Evolutionary conservation across 35 echinoderm and acorn worm species (phyloP).

Genomic region (Acanthaster planci): DNA sequence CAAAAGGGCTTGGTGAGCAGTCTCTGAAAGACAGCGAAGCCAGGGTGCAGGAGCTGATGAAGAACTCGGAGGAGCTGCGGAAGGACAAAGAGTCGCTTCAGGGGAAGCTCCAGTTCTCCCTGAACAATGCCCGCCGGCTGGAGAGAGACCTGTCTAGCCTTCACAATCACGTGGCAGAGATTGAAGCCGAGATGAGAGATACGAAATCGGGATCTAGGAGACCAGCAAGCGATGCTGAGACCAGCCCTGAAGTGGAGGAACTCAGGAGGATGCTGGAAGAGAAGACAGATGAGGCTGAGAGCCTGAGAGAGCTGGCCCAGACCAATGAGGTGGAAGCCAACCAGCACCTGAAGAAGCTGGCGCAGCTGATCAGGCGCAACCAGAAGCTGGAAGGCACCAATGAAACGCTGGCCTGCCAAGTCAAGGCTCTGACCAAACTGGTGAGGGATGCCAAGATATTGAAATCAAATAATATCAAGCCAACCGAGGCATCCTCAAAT

Average conservation of each 20-base stretch:
- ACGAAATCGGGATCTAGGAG: not conserved
- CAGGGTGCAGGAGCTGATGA: conserved; percentile 36
- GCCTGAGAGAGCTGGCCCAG: not conserved
- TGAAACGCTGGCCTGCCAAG: not conserved
- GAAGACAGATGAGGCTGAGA: not conserved
- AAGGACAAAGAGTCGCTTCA: conserved; percentile 65
- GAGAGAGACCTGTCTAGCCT: conserved; percentile 60
- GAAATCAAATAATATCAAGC: not conserved
- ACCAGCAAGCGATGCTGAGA: not conserved
- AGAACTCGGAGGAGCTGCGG: conserved; percentile 41
- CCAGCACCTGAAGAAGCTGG: not conserved
- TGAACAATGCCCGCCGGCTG: conserved; percentile 67
- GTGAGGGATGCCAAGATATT: not conserved
- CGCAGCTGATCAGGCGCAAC: not conserved
- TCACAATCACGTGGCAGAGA: conserved; percentile 41
- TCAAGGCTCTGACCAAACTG: not conserved
- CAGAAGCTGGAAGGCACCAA: not conserved
- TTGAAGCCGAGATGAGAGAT: conserved; percentile 43
- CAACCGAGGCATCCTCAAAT: not conserved
- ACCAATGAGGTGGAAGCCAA: conserved; percentile 11
- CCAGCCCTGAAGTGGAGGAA: not conserved
- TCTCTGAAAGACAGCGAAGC: not conserved
- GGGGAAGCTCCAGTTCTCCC: conserved; percentile 61
- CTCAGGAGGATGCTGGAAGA: conserved; percentile 36
- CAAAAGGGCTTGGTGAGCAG: not conserved